Evolutionary conservation across 2,113 vertebrate genomes (phyloP).

Genomic region (Lipophrys pholis): DNA sequence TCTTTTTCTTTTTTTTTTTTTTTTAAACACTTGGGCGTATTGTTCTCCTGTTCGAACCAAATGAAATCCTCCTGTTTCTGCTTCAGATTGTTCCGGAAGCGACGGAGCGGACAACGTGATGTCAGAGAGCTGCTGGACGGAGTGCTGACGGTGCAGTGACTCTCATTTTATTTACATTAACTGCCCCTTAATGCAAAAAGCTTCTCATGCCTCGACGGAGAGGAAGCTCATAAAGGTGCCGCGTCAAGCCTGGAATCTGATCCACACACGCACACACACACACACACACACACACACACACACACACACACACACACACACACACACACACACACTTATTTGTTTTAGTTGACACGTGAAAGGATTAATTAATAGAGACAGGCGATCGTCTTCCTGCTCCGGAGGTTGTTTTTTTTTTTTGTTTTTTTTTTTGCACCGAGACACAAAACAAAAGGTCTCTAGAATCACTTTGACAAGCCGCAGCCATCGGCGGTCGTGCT

Average conservation of each 20-base stretch:
- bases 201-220: conserved; percentile 70
- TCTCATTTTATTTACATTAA: conserved; percentile 84
- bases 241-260: conserved; percentile 57
- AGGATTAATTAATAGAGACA: conserved; percentile 51
- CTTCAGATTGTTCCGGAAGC: conserved; percentile 65
- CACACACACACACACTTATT: conserved; percentile 9
- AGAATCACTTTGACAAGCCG: conserved; percentile 42
- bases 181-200: conserved; percentile 76
- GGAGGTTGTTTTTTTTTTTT: background rate
- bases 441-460: conserved; percentile 27
- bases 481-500: conserved; percentile 21
- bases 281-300: background rate
- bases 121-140: conserved; percentile 72
- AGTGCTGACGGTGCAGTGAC: conserved; percentile 78
- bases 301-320: background rate
- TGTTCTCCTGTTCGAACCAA: conserved; percentile 48
- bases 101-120: conserved; percentile 79
- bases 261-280: conserved; percentile 28
- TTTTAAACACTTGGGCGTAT: conserved; percentile 57
- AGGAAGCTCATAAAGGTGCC: conserved; percentile 77
- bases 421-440: background rate
- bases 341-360: conserved; percentile 31
- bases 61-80: conserved; percentile 63
- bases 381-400: conserved; percentile 19
- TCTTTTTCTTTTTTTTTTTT: conserved; percentile 47